Evolutionary conservation across 2,888 invertebrate genomes (phyloP).

Genomic region (Folsomia manolachei): DNA sequence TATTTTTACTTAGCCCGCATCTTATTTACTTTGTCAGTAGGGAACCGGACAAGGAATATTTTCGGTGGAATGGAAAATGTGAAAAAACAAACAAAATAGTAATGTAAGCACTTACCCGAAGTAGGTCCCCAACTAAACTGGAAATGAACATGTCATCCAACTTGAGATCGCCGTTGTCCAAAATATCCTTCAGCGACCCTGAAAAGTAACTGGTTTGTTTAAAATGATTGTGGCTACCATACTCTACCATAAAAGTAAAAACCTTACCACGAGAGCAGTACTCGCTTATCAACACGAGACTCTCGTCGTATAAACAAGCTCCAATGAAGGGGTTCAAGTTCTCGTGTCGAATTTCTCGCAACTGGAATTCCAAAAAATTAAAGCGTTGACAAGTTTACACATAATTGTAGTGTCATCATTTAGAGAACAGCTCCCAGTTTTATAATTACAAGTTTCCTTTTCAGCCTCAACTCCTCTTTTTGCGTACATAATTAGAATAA

Average conservation of each 20-base stretch:
- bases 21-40: no score
- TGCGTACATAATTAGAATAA: no score
- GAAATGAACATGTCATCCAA: constrained; percentile 88
- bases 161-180: constrained; percentile 88
- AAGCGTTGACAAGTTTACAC: background rate
- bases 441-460: background rate
- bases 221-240: no score
- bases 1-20: no score
- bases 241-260: no score
- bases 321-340: constrained; percentile 81
- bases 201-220: no score
- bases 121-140: constrained; percentile 80
- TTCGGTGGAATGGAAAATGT: background rate
- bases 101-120: constrained; percentile 67
- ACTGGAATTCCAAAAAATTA: constrained; percentile 60
- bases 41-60: background rate
- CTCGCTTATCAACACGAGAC: constrained; percentile 70
- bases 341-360: constrained; percentile 79
- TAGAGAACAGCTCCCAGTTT: no score
- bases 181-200: constrained; percentile 86
- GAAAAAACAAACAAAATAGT: constrained; percentile 1
- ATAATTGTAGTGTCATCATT: background rate
- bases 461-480: no score
- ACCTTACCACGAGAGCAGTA: constrained; percentile 79
- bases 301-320: constrained; percentile 74